A percentile compares a stretch with the other conserved stretches of the same genome.
Evolutionary conservation across 2,888 invertebrate genomes (phyloP).

Genomic region (Slavum lentiscoides): DNA sequence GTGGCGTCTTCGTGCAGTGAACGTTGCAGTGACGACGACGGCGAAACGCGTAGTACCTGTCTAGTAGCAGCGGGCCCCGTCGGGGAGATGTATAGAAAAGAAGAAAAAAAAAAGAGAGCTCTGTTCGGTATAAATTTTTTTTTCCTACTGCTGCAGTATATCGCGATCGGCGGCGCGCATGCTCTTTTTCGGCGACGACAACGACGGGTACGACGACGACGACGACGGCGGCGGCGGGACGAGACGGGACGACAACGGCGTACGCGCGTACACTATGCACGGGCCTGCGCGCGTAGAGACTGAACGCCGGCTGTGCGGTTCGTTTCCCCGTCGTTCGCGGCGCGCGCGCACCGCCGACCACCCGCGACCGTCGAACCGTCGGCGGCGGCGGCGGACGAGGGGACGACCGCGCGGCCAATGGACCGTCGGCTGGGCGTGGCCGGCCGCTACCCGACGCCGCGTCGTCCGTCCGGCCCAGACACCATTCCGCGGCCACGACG

Average conservation of each 20-base stretch:
- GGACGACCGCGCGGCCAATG: slow-evolving; percentile 55
- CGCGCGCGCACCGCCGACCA: slow-evolving; percentile 40
- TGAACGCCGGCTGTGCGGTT: slow-evolving; percentile 55
- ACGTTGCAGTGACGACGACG: too few species aligned
- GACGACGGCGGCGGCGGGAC: not conserved
- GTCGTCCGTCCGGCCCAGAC: slow-evolving; percentile 30
- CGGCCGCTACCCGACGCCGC: not conserved
- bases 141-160: too few species aligned
- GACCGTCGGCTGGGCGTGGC: slow-evolving; percentile 34
- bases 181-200: not conserved
- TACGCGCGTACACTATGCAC: slow-evolving; percentile 6
- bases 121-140: too few species aligned
- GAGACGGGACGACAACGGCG: slow-evolving; percentile 15
- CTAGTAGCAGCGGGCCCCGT: too few species aligned
- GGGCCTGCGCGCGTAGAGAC: slow-evolving; percentile 53
- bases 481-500: slow-evolving; percentile 26
- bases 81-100: too few species aligned
- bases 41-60: too few species aligned
- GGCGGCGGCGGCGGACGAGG: slow-evolving; percentile 2
- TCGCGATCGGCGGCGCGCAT: slow-evolving; percentile 16
- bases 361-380: not conserved
- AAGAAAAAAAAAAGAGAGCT: too few species aligned
- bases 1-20: too few species aligned
- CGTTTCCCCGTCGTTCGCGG: slow-evolving; percentile 24
- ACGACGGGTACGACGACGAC: not conserved